Base-by-base conservation (phyloP, 2,113 vertebrate genomes). In the Marmota monax region DNA sequence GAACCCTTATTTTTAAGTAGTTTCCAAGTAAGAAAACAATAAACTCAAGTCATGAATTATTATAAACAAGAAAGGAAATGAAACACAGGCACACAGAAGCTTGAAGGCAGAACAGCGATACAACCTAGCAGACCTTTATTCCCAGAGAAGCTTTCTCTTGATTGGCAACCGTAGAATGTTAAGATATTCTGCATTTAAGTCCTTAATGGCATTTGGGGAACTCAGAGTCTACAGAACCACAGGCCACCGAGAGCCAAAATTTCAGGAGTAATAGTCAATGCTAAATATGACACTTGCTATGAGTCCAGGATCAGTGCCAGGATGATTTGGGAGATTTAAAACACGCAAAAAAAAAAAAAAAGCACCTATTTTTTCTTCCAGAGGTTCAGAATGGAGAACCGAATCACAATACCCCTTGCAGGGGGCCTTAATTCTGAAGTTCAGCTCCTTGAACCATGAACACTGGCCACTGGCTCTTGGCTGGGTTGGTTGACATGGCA, bases 11-110 rank as follows among this genome's bases (percentile, higher is more conserved):
- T 63, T 51, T 51, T 13, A 2, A 80, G 20, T 37, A 67, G 39
- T 85, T 96, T 80, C 72, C 53, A 93, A 97, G 73, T 17, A 76
- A 93, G n/a, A 94, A 95, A 91, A 67, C 34, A 86, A 69, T 32
- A 87, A 63, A 74, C 85, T 22, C 23, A 94, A 87, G 9, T 48
- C 25, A 8, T n/a, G 53, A 91, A 94, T 45, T 13, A 67, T 17
- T 96, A 93, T 77, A 78, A 96, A 78, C 73, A 96, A 0, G n/a
- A 45, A 96, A 95, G 34, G 25, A 90, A 96, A 69, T 29, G 34
- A 92, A 95, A 72, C 2, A 25, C 27, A 74, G 61, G 74, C 39
- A 83, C 12, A n/a, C 17, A 61, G 88, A 92, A 9, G 17, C 23
- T 12, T 69, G 12, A 74, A 92, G 18, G 29, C 0, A 90, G n/a